Evolutionary conservation across 2,797 vertebrate species (phyloP), one percentile per base, ranked within the genome.

Genomic region (Acanthurus lineatus): DNA sequence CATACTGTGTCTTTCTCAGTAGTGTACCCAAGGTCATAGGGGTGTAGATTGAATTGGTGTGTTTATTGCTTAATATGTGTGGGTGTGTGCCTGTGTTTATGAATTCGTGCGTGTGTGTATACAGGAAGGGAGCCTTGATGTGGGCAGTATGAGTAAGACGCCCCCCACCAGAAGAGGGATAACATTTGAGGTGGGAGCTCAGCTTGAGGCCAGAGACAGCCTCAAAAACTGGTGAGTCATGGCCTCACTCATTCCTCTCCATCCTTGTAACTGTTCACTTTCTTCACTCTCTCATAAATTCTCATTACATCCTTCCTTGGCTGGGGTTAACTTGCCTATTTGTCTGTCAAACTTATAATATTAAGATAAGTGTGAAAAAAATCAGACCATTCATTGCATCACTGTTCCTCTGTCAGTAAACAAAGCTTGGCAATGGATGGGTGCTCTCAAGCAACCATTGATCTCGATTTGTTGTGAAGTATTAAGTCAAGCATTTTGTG

Each of bases 111-210:
- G 19, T 70, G 62, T 89, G 76, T 88, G 65, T 85, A 63, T 73
- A 47, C 91, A 93, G 93, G 92, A 94, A 89, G 80, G 64, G 76
- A 87, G 92, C 87, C 91, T 93, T 92, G 91, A 95, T 94, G 93
- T 92, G 91, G 89, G 91, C 93, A 94, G 92, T 96, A 99, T 99
- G 97, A 98, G 96, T 96, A 98, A 97, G 96, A 96, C 96, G 93
- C 97, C 97, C 95, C 98, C 98, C 93, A 98, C 97, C 96, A 97
- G 98, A 96, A 96, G 97, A 97, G 98, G 98, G 92, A 99, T 99
- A 93, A 95, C 95, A 94, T 99, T 98, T 96, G 97, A 99, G 96
- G 97, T 98, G 95, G 98, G 98, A 95, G 97, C 97, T 93, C 97
- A 97, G 94, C 96, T 99, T 85, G 98, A 99, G 96, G 98, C 98